Evolutionary conservation across 2,113 vertebrate species (phyloP), one percentile per base, ranked within the genome.

Genomic region (Thalassoma bifasciatum): DNA sequence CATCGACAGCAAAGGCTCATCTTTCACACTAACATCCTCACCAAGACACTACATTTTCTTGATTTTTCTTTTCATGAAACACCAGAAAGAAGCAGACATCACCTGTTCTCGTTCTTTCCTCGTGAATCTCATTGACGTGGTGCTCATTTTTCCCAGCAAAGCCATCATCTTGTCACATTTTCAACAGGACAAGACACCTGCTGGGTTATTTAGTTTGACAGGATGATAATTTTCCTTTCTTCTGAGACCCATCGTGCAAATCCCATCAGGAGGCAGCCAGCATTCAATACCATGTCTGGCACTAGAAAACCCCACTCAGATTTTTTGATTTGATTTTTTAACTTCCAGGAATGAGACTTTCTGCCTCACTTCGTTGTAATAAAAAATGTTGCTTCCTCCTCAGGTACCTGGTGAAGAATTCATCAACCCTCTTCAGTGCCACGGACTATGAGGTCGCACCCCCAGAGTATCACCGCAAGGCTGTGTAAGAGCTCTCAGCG

Each of bases 361-460:
- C 19, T 21, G 2, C 51, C 26, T 9, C 10, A 2, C 10, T 47
- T 44, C 16, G 54, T 10, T n/a, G 2, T 84, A 22, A 80, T 37
- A 9, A 4, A 34, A 24, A 5, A 1, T 66, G 23, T 26, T 21
- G 3, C 44, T 2, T 66, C 56, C 49, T 52, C 68, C 63, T 1
- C 42, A 99, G 97, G 81, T 98, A 98, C 74, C 91, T 99, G 86
- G 96, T 97, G 0, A 99, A 99, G 94, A 97, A 99, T 47, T 95
- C 95, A 16, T 94, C 96, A 0, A 91, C 94, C 0, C 70, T 99
- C 61, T 97, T 98, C 54, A 98, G 91, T 34, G 95, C 96, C 93
- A 95, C 92, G 6, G 96, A 99, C 89, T 98, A 98, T 0, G 98
- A 99, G 85, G 98, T 98, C 1, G 97, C 96, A 0, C 97, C 98